These are phyloP conservation scores for Drosophila neoperkinsi DNA, from an alignment of 2,888 invertebrate species.

Conservation along the genomic window DNA sequence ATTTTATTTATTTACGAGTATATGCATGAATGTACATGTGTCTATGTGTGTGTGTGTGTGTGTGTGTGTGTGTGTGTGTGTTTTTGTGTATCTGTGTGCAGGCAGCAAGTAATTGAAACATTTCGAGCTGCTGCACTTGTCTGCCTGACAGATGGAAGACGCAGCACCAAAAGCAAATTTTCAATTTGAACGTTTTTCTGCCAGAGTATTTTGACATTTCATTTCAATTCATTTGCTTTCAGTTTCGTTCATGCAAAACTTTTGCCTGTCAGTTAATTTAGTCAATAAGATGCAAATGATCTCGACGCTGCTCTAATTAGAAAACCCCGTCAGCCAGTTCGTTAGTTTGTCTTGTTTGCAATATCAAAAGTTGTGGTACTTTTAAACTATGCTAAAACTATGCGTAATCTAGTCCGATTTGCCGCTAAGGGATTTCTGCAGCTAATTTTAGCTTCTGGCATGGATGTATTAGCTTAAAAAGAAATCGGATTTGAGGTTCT, in stretches of 20 bases:
- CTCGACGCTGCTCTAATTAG: constrained; percentile 47
- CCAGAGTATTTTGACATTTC: constrained; percentile 41
- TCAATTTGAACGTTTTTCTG: constrained; percentile 49
- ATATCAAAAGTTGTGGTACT: constrained; percentile 55
- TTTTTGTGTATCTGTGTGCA: constrained; percentile 1
- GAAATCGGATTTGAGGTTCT: neutral
- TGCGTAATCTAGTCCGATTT: constrained; percentile 48
- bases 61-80: neutral
- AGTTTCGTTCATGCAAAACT: constrained; percentile 48
- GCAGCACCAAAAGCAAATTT: constrained; percentile 49
- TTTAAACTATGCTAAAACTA: constrained; percentile 47
- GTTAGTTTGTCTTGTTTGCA: constrained; percentile 46
- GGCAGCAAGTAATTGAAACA: constrained; percentile 67
- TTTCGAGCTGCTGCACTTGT: constrained; percentile 45
- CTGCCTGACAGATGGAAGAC: constrained; percentile 17
- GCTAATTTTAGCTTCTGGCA: constrained; percentile 24
- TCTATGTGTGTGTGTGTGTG: neutral
- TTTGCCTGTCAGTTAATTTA: constrained; percentile 72
- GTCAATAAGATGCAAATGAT: constrained; percentile 81
- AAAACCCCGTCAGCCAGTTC: constrained; percentile 42
- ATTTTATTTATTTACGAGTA: constrained; percentile 66
- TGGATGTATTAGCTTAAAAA: constrained; percentile 2
- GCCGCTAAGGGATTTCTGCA: constrained; percentile 35
- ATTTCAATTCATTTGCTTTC: constrained; percentile 60
- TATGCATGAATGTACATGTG: neutral